These are phyloP conservation scores for Orycteropus afer DNA, from an alignment of 2,113 vertebrate genomes.

Conservation along the genomic window DNA sequence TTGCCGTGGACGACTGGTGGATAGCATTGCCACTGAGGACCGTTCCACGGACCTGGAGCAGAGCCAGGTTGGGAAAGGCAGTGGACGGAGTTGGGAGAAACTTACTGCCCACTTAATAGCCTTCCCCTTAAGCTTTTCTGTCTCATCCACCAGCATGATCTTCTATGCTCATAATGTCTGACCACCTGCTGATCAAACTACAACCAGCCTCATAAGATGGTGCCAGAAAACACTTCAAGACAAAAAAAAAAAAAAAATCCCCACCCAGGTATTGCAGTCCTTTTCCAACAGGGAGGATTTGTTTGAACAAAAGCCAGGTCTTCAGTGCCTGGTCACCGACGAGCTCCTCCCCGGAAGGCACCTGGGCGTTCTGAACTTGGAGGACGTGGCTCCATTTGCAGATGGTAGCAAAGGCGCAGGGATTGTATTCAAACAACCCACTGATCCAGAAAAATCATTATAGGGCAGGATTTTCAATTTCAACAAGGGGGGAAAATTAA, in stretches of 20 bases:
- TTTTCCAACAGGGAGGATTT: background rate
- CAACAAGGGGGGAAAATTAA: constrained; percentile 88
- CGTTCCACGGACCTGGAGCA: rapidly evolving
- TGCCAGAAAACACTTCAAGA: background rate
- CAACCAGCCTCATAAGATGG: background rate
- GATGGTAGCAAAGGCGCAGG: constrained; percentile 50
- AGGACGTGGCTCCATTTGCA: background rate
- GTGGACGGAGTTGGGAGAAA: rapidly evolving
- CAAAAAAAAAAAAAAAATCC: rapidly evolving
- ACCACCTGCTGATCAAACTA: rapidly evolving
- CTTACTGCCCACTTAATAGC: rapidly evolving
- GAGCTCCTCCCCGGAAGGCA: background rate
- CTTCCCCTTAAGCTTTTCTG: background rate
- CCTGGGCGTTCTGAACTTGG: background rate
- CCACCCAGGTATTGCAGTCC: background rate
- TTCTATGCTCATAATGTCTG: rapidly evolving
- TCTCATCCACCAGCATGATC: background rate
- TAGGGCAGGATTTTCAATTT: constrained; percentile 84
- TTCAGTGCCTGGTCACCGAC: rapidly evolving
- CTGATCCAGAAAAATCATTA: constrained; percentile 91
- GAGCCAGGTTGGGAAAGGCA: rapidly evolving
- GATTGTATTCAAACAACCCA: constrained; percentile 69
- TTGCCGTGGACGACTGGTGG: rapidly evolving
- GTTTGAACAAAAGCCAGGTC: background rate
- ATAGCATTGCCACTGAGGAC: rapidly evolving